A percentile compares a stretch with the other conserved stretches of the same genome.
Evolutionary conservation across 2,888 invertebrate species (phyloP).

Genomic region (Drosophila barbarae): DNA sequence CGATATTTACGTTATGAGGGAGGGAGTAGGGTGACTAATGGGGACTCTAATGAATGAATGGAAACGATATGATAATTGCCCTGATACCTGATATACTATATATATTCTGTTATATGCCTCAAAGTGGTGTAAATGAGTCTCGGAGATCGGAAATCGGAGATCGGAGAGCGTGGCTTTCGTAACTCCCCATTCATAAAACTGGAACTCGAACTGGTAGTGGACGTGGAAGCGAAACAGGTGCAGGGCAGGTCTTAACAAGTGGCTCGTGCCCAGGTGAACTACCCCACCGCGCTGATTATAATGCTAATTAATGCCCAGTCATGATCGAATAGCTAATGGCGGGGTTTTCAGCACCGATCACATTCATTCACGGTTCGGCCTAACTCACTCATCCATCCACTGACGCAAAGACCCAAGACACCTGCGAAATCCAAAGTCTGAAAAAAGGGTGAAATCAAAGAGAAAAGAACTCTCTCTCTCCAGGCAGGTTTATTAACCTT

Average conservation of each 20-base stretch:
- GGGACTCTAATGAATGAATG: constrained; percentile 41
- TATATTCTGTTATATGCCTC: constrained; percentile 10
- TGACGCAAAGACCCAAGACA: constrained; percentile 19
- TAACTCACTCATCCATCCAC: constrained; percentile 24
- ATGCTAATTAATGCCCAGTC: constrained; percentile 61
- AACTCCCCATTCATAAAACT: constrained; percentile 45
- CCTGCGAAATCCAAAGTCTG: constrained; percentile 18
- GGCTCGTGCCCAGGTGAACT: constrained; percentile 71
- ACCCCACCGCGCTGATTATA: constrained; percentile 61
- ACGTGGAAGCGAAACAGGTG: constrained; percentile 42
- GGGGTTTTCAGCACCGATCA: constrained; percentile 31
- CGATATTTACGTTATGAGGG: constrained; percentile 9
- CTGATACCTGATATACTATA: constrained; percentile 22
- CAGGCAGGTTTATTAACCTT: constrained; percentile 23
- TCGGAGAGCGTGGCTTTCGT: constrained; percentile 32
- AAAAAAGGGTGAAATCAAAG: constrained; percentile 2
- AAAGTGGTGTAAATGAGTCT: constrained; percentile 22
- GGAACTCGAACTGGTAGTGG: constrained; percentile 20
- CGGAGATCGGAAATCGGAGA: constrained; percentile 1
- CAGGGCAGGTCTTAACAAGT: constrained; percentile 59
- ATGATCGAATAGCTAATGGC: constrained; percentile 31
- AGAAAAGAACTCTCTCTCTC: constrained; percentile 19
- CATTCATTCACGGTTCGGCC: constrained; percentile 49
- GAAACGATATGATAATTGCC: constrained; percentile 38
- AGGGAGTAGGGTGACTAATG: constrained; percentile 24